Base-by-base conservation (phyloP, 2,797 vertebrate species). In the Characodon lateralis region DNA sequence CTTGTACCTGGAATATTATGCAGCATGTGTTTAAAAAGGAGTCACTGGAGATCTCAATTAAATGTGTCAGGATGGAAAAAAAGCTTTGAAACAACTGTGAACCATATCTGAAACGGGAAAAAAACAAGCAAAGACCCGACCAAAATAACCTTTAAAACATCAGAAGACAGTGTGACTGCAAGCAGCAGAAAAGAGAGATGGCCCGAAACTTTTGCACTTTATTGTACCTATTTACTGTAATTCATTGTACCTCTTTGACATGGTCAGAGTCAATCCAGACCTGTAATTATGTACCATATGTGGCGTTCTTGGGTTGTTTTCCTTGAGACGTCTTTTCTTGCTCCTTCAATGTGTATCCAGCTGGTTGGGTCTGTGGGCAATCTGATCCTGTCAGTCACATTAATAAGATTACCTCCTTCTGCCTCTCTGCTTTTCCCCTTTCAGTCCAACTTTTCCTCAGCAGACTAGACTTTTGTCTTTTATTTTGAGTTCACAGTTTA, bases 311-410 rank as follows among this genome's bases (percentile, higher is more conserved):
- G 12, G 22, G 5, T 76, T 71, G 59, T 85, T 82, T 79, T 73
- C 43, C 77, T 55, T 73, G 28, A 82, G 68, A 66, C 72, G 63
- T 73, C 46, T 78, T 58, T 74, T 73, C 53, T 61, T 56, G 61
- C 50, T 58, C 74, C 55, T 81, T 74, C 55, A 77, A 71, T 84
- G 79, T 83, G 77, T 83, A 80, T 87, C 89, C 92, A 90, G 84
- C 92, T 89, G 83, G 78, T 90, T 81, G 87, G 91, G 85, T 91
- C 91, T 87, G 84, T 84, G 83, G 87, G 87, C 78, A 81, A 83
- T 89, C 78, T 93, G 91, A 92, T 94, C 91, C 90, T 85, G 85
- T 90, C 92, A 85, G 79, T 94, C 89, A 85, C 74, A 22, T 78
- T 94, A 95, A 95, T 92, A 80, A 90, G 92, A 94, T 95, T 31